Evolutionary conservation across 2,888 invertebrate species (phyloP).

Genomic region (Coleophora deauratella): DNA sequence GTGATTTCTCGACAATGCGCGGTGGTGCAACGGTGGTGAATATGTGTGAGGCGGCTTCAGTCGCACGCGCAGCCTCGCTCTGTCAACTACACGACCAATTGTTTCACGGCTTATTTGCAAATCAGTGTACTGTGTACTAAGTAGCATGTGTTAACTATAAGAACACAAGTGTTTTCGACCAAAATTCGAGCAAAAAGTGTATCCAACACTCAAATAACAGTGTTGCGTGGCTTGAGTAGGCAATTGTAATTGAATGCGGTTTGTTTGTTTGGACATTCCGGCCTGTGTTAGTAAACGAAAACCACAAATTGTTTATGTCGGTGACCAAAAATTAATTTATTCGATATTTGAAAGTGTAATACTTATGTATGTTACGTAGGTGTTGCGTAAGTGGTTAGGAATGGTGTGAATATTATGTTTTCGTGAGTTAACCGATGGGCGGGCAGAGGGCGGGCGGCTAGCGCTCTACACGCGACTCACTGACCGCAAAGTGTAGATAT

Average conservation of each 20-base stretch:
- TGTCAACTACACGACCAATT: conserved; percentile 45
- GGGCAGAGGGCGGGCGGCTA: conserved; percentile 13
- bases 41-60: conserved; percentile 42
- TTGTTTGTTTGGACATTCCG: conserved; percentile 27
- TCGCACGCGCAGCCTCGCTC: conserved; percentile 55
- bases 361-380: neutral
- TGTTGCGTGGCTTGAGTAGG: conserved; percentile 5
- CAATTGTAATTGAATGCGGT: conserved; percentile 20
- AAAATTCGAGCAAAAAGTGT: conserved; percentile 3
- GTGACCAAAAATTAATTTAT: neutral
- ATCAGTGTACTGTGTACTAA: conserved; percentile 10
- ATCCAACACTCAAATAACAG: neutral
- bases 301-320: conserved; percentile 4
- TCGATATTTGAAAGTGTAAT: neutral
- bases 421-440: conserved; percentile 6
- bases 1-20: conserved; percentile 59
- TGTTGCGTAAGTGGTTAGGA: conserved; percentile 2
- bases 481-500: conserved; percentile 3
- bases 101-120: conserved; percentile 29
- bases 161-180: conserved; percentile 5
- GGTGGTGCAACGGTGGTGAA: conserved; percentile 61
- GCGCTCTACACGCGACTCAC: conserved; percentile 2
- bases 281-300: conserved; percentile 5
- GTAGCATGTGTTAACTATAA: conserved; percentile 3
- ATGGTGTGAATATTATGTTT: neutral